phyloP scores from a whole-genome alignment of 2,888 invertebrate genomes.

The Lottia scabra region DNA sequence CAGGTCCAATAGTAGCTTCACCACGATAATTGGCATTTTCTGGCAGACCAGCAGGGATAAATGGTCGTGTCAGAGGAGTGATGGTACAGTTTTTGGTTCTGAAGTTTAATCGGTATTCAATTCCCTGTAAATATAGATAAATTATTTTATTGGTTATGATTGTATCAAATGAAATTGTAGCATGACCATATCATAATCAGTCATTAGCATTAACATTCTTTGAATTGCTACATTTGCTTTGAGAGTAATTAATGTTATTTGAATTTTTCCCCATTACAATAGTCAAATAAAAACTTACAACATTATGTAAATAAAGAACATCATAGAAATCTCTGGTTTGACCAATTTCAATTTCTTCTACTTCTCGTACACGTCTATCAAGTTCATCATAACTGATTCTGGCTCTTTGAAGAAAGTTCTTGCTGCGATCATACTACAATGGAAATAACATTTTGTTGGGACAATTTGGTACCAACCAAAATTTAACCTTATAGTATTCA shows the following conservation, averaged over 20 bases:
- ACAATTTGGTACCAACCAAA: not conserved
- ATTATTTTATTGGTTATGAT: too few relatives aligned
- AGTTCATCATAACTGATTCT: conserved; percentile 47
- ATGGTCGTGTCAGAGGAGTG: conserved; percentile 41
- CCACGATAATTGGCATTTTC: conserved; percentile 44
- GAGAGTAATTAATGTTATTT: too few relatives aligned
- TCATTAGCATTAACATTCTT: too few relatives aligned
- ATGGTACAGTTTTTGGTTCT: conserved; percentile 46
- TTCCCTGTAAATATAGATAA: conserved; percentile 27
- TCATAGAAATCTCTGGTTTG: conserved; percentile 37
- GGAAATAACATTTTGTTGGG: not conserved
- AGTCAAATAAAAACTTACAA: conserved; percentile 30
- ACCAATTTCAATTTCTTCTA: conserved; percentile 42
- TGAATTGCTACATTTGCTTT: too few relatives aligned
- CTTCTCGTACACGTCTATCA: conserved; percentile 41
- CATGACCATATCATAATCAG: too few relatives aligned
- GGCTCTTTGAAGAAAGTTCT: conserved; percentile 34
- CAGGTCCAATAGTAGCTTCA: conserved; percentile 46
- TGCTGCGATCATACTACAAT: conserved; percentile 39
- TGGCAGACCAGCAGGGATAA: conserved; percentile 47
- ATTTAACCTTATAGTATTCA: too few relatives aligned
- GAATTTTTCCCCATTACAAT: too few relatives aligned
- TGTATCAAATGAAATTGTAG: too few relatives aligned
- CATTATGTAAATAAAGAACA: conserved; percentile 45
- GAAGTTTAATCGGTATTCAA: conserved; percentile 51